Conservation (phyloP, 2,797 vertebrate species). For the Poecilia velifera region DNA sequence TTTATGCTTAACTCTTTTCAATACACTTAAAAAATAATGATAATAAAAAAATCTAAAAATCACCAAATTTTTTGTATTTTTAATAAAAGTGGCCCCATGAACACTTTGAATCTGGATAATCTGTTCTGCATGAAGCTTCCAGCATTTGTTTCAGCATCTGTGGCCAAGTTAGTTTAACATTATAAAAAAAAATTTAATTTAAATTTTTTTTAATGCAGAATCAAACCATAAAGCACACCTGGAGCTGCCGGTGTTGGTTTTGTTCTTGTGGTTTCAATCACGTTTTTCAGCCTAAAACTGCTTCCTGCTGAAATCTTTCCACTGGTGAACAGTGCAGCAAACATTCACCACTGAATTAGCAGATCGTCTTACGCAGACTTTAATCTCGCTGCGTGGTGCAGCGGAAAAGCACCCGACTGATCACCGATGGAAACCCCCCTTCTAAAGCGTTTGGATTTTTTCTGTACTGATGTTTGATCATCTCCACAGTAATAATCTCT, state of each 20-base stretch:
- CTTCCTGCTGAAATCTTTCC: not conserved
- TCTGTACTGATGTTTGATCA: not conserved
- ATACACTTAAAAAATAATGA: no score
- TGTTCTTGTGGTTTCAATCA: not conserved
- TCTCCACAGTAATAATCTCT: not conserved
- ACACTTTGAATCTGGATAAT: no score
- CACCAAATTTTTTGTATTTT: no score
- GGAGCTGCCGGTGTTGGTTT: not conserved
- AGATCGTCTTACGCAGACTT: not conserved
- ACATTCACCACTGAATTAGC: not conserved
- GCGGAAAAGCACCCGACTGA: conserved; percentile 20
- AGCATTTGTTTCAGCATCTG: not conserved
- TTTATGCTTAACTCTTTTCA: no score
- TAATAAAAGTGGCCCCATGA: no score
- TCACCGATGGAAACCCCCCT: conserved; percentile 7
- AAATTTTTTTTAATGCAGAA: not conserved
- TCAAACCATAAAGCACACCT: not conserved
- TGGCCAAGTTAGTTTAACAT: not conserved
- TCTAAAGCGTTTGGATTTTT: not conserved
- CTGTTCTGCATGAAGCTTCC: not conserved
- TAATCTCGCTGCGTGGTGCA: not conserved
- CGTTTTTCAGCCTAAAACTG: not conserved
- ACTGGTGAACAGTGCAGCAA: not conserved
- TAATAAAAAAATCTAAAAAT: no score
- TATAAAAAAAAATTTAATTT: no score